Conservation (phyloP, 2,888 invertebrate genomes). For the Hoplodrina ambigua region DNA sequence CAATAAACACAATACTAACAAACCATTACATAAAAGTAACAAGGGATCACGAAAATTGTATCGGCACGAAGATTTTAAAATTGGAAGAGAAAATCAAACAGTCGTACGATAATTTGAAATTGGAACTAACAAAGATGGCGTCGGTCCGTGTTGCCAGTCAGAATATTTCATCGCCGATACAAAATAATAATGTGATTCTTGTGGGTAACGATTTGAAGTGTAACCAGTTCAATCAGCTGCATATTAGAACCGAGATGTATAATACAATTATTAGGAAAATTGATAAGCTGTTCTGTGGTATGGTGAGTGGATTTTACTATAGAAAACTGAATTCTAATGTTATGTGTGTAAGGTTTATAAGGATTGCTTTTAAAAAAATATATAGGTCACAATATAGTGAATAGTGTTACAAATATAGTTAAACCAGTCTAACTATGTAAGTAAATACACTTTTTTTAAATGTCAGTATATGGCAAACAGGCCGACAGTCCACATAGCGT, state of each 20-base stretch:
- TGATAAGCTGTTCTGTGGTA: slow-evolving; percentile 84
- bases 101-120: slow-evolving; percentile 81
- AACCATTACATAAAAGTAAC: slow-evolving; percentile 87
- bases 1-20: slow-evolving; percentile 85
- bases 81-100: slow-evolving; percentile 79
- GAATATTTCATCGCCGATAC: slow-evolving; percentile 75
- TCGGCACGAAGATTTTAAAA: slow-evolving; percentile 80
- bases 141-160: slow-evolving; percentile 74
- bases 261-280: slow-evolving; percentile 85
- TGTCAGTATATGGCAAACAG: too few relatives aligned
- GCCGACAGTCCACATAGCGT: too few relatives aligned
- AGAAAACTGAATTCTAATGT: background rate
- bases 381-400: background rate
- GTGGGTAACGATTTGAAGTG: slow-evolving; percentile 80
- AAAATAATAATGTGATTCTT: slow-evolving; percentile 82
- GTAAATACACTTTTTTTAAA: too few relatives aligned
- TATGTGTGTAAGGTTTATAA: too few relatives aligned
- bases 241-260: slow-evolving; percentile 82
- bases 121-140: slow-evolving; percentile 76
- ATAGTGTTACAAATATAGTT: too few relatives aligned
- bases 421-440: too few relatives aligned
- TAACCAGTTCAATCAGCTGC: slow-evolving; percentile 78
- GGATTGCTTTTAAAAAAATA: too few relatives aligned
- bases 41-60: slow-evolving; percentile 79
- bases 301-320: slow-evolving; percentile 79